Conservation (phyloP, 1,140 invertebrate species). For the Euglossa dilemma region DNA sequence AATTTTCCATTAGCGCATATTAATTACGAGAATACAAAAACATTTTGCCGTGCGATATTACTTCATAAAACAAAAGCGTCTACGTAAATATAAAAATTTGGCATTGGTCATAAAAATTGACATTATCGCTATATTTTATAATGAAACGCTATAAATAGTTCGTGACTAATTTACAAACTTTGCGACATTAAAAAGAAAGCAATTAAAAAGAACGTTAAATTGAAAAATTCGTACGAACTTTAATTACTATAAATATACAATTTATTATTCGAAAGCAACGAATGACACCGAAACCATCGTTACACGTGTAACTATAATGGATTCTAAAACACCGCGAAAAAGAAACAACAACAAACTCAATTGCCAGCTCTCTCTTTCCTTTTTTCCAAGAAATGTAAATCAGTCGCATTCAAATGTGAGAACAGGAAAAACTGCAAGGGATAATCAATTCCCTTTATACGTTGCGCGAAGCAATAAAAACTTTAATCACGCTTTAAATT, state of each 20-base stretch:
- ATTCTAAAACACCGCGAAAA: background rate
- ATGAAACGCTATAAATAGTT: too few species aligned
- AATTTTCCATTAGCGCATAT: background rate
- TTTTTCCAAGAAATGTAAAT: slow-evolving; percentile 5
- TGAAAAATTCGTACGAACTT: too few species aligned
- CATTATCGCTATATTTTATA: background rate
- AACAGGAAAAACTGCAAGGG: background rate
- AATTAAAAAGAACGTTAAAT: too few species aligned
- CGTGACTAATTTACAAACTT: too few species aligned
- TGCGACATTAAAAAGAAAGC: too few species aligned
- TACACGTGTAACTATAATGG: background rate
- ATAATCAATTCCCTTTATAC: background rate
- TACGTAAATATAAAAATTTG: background rate
- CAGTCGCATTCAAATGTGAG: background rate
- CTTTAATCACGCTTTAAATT: background rate
- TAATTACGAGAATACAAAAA: background rate
- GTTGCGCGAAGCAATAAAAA: background rate
- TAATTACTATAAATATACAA: too few species aligned
- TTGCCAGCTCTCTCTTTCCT: background rate
- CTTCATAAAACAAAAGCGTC: too few species aligned
- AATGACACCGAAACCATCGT: background rate
- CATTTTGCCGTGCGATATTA: too few species aligned
- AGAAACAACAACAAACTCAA: background rate
- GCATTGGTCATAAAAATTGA: background rate
- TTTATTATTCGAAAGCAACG: background rate